These are phyloP conservation scores for Rhodinocichla rosea DNA, from an alignment of 2,113 vertebrate genomes.

Conservation along the genomic window DNA sequence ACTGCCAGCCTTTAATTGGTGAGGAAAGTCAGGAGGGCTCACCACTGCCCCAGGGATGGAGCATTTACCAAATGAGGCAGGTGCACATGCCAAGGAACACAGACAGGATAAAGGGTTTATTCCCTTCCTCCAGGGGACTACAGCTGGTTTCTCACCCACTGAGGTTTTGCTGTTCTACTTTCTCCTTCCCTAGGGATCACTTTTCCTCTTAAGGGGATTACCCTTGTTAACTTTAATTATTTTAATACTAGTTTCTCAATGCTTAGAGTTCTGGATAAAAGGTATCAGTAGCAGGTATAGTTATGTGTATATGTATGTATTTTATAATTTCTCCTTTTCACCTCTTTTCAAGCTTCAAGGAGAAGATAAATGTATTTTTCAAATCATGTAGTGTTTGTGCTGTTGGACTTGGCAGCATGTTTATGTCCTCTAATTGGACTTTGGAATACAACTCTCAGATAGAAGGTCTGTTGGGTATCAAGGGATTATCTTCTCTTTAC, in stretches of 20 bases:
- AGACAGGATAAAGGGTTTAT: neutral
- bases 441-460: neutral
- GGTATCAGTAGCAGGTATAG: neutral
- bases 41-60: accelerated
- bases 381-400: neutral
- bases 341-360: neutral
- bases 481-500: neutral
- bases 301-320: neutral
- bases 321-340: neutral
- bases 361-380: neutral
- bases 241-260: neutral
- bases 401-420: neutral
- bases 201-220: neutral
- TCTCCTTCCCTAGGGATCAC: neutral
- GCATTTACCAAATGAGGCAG: neutral
- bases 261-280: neutral
- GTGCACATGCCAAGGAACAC: neutral
- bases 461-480: neutral
- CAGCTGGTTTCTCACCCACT: neutral
- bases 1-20: neutral
- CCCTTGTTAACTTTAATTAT: neutral
- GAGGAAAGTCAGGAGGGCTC: neutral
- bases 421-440: neutral
- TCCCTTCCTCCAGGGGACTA: neutral
- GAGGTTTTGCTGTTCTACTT: neutral